phyloP scores from a whole-genome alignment of 1,140 invertebrate species.

The Hylyphantes graminicola region DNA sequence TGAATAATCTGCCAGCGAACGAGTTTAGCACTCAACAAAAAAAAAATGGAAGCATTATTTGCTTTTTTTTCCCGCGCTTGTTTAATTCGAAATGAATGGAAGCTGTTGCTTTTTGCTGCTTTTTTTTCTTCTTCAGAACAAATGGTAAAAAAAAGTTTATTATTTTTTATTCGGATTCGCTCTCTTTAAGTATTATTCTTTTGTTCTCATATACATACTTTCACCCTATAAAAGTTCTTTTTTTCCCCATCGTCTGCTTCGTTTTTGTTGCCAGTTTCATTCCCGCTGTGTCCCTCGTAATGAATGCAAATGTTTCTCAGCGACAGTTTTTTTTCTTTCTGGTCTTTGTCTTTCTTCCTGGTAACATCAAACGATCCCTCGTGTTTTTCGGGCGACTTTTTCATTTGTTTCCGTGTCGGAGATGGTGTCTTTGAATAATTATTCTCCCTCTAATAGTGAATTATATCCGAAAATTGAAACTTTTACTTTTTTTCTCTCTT shows the following conservation, averaged over 20 bases:
- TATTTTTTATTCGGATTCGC: background rate
- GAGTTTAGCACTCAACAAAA: no score
- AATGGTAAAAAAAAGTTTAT: slow-evolving; percentile 19
- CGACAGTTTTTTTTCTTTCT: slow-evolving; percentile 16
- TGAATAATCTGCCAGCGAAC: background rate
- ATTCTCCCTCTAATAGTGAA: background rate
- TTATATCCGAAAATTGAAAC: no score
- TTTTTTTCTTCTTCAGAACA: slow-evolving; percentile 15
- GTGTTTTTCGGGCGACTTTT: slow-evolving; percentile 5
- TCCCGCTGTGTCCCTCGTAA: slow-evolving; percentile 45
- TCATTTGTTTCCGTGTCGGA: slow-evolving; percentile 23
- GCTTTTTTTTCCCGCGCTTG: slow-evolving; percentile 10
- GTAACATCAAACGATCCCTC: slow-evolving; percentile 24
- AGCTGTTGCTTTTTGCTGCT: slow-evolving; percentile 56
- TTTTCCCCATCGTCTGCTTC: slow-evolving; percentile 12
- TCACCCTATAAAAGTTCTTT: slow-evolving; percentile 36
- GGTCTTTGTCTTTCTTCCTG: background rate
- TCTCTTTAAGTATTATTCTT: slow-evolving; percentile 5
- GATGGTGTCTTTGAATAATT: slow-evolving; percentile 18
- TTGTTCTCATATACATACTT: background rate
- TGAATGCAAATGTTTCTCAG: slow-evolving; percentile 58
- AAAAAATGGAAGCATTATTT: background rate
- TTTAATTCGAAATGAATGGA: slow-evolving; percentile 53
- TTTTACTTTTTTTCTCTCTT: background rate
- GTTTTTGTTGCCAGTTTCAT: slow-evolving; percentile 45